Evolutionary conservation across 1,140 invertebrate species (phyloP).

Genomic region (Saxidomus purpurata): DNA sequence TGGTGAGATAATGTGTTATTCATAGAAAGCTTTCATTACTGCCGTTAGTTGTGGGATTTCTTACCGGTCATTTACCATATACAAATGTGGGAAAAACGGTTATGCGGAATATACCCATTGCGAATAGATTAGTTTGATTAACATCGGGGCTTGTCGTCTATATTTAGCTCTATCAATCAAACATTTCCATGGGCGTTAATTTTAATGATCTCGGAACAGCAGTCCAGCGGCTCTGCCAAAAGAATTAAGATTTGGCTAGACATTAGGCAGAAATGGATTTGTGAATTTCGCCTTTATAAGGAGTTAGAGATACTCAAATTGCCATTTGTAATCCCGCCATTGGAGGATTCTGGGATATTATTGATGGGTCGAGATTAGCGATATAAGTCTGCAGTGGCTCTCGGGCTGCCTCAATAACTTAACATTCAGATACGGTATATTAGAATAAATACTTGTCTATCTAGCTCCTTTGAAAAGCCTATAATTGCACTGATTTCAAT

Average conservation of each 20-base stretch:
- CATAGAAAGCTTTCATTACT: too few species aligned
- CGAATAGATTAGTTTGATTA: too few species aligned
- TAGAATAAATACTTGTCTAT: background rate
- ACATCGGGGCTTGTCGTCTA: too few species aligned
- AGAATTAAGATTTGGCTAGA: background rate
- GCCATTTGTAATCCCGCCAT: background rate
- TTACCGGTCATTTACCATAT: too few species aligned
- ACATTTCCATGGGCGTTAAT: background rate
- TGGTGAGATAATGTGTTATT: too few species aligned
- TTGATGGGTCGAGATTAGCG: conserved; percentile 31
- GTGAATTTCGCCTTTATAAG: background rate
- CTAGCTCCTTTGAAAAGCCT: background rate
- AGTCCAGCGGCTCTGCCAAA: background rate
- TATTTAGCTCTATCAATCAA: background rate
- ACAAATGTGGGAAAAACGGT: too few species aligned
- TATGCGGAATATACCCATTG: too few species aligned
- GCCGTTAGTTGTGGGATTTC: too few species aligned
- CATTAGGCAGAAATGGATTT: conserved; percentile 10
- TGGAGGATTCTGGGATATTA: background rate
- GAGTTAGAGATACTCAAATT: conserved; percentile 4
- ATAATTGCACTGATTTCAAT: conserved; percentile 3
- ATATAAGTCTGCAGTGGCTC: background rate
- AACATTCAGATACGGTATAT: background rate
- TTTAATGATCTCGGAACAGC: background rate
- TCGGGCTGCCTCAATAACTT: background rate